A percentile compares a stretch with the other conserved stretches of the same genome.
These are phyloP conservation scores for Palythoa grandiflora DNA, from an alignment of 92 coral and sea anemone genomes.

Conservation along the genomic window DNA sequence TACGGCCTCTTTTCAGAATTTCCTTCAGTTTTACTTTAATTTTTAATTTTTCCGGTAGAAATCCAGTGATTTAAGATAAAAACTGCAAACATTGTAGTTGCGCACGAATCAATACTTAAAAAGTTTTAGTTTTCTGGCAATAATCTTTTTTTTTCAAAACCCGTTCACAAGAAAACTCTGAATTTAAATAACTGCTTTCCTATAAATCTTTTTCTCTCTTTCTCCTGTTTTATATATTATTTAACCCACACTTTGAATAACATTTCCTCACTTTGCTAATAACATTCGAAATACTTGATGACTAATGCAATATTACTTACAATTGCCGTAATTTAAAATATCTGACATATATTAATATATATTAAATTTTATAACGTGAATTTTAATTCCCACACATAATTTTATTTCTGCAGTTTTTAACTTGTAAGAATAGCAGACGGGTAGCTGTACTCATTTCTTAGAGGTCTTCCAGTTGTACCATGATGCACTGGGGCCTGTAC, in stretches of 20 bases:
- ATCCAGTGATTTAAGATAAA: neutral
- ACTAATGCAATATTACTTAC: too few species aligned
- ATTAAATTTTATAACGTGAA: neutral
- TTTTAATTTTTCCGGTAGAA: neutral
- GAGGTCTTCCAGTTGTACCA: slow-evolving; percentile 78
- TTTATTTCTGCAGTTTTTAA: slow-evolving; percentile 34
- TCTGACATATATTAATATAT: neutral
- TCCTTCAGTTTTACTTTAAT: neutral
- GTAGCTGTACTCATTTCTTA: slow-evolving; percentile 78
- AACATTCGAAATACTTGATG: neutral
- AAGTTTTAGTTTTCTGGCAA: neutral
- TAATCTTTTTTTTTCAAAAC: slow-evolving; percentile 15
- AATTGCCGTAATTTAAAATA: neutral
- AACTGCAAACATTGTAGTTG: neutral
- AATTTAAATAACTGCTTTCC: neutral
- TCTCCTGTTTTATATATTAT: neutral
- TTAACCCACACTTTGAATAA: neutral
- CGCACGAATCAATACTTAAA: neutral
- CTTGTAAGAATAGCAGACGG: slow-evolving; percentile 84
- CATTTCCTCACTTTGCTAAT: neutral
- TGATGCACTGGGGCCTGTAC: slow-evolving; percentile 96
- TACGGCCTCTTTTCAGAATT: neutral
- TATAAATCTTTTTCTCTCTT: neutral
- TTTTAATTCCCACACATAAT: too few species aligned
- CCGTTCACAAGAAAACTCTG: slow-evolving; percentile 2